These are phyloP conservation scores for Rhaphigaster nebulosa DNA, from an alignment of 2,888 invertebrate species.

Conservation along the genomic window DNA sequence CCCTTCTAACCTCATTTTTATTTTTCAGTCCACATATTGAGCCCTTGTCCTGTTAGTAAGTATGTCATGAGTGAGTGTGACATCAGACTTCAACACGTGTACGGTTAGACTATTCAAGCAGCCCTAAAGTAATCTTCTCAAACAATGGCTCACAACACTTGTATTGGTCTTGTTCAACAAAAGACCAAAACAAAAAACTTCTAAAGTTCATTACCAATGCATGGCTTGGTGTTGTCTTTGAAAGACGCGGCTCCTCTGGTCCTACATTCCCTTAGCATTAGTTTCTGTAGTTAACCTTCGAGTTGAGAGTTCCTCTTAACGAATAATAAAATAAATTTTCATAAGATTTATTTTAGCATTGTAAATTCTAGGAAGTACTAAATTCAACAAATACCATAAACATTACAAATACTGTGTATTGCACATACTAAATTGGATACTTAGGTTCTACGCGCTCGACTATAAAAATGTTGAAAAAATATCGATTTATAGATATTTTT, in stretches of 20 bases:
- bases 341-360: no score
- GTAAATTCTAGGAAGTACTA: no score
- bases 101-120: not conserved
- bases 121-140: not conserved
- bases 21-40: not conserved
- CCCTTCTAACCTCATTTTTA: not conserved
- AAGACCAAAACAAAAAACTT: conserved; percentile 2
- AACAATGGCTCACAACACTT: not conserved
- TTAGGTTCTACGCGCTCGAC: no score
- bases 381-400: no score
- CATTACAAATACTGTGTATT: no score
- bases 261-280: not conserved
- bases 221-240: not conserved
- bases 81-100: not conserved
- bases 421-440: no score
- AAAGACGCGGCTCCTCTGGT: not conserved
- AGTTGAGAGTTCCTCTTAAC: no score
- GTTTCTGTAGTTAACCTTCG: not conserved
- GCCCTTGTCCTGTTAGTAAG: not conserved
- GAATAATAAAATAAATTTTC: no score
- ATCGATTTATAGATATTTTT: no score
- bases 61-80: not conserved
- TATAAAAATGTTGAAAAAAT: no score
- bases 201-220: not conserved
- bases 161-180: not conserved